These are phyloP conservation scores for Poeciliopsis occidentalis DNA, from an alignment of 2,113 vertebrate genomes.

Conservation along the genomic window DNA sequence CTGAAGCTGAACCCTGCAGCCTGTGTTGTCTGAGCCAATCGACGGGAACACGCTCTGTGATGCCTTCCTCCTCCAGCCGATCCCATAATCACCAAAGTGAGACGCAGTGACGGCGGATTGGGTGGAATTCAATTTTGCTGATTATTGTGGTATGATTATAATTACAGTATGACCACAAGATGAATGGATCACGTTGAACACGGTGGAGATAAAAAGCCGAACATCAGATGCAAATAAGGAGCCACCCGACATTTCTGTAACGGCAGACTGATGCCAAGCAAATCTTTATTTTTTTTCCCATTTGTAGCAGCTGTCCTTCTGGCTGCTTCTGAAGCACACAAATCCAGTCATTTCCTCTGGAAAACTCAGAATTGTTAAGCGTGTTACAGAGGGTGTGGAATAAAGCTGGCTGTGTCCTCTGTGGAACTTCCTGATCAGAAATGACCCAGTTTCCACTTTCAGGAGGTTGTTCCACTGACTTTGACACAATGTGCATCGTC, in stretches of 20 bases:
- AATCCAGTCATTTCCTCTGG: constrained; percentile 72
- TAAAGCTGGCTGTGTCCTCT: constrained; percentile 66
- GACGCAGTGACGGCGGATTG: constrained; percentile 24
- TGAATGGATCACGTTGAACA: constrained; percentile 62
- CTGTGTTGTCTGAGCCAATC: neutral
- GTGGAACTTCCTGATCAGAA: constrained; percentile 73
- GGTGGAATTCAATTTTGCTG: constrained; percentile 57
- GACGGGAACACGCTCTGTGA: neutral
- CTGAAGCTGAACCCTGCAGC: too few species aligned
- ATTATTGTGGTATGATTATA: constrained; percentile 72
- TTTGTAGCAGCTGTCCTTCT: constrained; percentile 69
- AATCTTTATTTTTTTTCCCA: constrained; percentile 55
- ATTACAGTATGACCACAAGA: constrained; percentile 53
- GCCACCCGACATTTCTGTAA: constrained; percentile 73
- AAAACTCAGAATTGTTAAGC: constrained; percentile 81
- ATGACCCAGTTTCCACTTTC: constrained; percentile 61
- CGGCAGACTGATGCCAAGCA: constrained; percentile 56
- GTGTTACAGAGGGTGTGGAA: constrained; percentile 71
- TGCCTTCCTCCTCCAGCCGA: constrained; percentile 21
- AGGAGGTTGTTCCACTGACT: constrained; percentile 49
- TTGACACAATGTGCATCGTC: constrained; percentile 40
- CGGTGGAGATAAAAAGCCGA: constrained; percentile 43
- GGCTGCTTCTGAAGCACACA: constrained; percentile 62
- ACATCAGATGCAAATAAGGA: constrained; percentile 60
- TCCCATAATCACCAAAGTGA: constrained; percentile 46